Base-by-base conservation (phyloP, 1,140 invertebrate species). In the Drosophila quadrilineata region DNA sequence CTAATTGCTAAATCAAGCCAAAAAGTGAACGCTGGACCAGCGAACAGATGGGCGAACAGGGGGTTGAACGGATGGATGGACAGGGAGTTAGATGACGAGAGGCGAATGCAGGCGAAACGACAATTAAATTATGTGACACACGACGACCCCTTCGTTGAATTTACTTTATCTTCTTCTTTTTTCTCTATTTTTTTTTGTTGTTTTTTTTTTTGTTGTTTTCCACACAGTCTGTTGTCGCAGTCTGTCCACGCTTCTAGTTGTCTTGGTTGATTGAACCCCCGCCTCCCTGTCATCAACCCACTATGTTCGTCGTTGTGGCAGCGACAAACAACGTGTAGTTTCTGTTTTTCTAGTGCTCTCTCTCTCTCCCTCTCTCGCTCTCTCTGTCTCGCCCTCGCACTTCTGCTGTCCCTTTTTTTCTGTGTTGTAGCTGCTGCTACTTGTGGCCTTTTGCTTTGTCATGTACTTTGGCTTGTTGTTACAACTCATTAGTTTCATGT, bases 401-500 rank as follows among this genome's bases (percentile, higher is more conserved):
- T 31, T 12, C 22, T 14, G 6, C 35, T 10, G 8, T 14, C 33
- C 10, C 45, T 46, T 52, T 45, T 57, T 33, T 21, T 24, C 8
- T 29, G 4, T 19, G n/a, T n/a, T n/a, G n/a, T n/a, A n/a, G n/a
- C n/a, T n/a, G 19, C 14, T 16, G 33, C 33, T 38, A 19, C 14
- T 45, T 22, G 21, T 28, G 22, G 28, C 24, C 21, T 59, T n/a
- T 45, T 57, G 43, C 38, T 50, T 73, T 71, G 62, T 48, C 70
- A 53, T 74, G 71, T 75, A 54, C 53, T 64, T 43, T 58, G 53
- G 67, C 72, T 75, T 76, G 72, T 76, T 75, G 72, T 75, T 71
- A 76, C 73, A 76, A 76, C 73, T 76, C 72, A 76, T 76, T 76
- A 75, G 73, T 71, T 76, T 71, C 73, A 60, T 69, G 74, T 71